phyloP scores from a whole-genome alignment of 2,797 vertebrate species.

The Echeneis naucrates region DNA sequence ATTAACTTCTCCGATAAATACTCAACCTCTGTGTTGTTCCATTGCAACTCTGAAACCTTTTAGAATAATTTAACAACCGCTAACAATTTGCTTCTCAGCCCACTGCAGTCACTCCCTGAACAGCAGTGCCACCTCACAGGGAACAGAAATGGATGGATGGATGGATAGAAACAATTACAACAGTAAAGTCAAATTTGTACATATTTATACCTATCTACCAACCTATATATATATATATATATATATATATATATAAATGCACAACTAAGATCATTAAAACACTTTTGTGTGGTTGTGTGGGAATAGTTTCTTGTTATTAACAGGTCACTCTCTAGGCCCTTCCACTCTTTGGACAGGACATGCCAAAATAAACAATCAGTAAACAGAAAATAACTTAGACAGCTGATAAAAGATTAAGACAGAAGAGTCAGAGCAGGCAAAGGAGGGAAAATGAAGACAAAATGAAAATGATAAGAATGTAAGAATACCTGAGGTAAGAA shows the following conservation, averaged over 20 bases:
- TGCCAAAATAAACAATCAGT: neutral
- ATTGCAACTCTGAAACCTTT: neutral
- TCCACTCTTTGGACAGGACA: neutral
- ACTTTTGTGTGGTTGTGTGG: neutral
- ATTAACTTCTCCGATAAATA: neutral
- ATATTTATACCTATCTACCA: too few species aligned
- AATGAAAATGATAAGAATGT: constrained; percentile 45
- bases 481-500: constrained; percentile 43
- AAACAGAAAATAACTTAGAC: neutral
- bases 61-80: neutral
- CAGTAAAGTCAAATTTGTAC: too few species aligned
- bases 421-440: constrained; percentile 15
- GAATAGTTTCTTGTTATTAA: neutral
- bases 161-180: neutral
- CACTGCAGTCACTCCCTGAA: neutral
- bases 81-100: neutral
- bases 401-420: constrained; percentile 17
- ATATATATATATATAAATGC: too few species aligned
- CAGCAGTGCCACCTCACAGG: neutral
- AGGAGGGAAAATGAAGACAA: constrained; percentile 27
- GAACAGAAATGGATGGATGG: neutral
- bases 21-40: neutral
- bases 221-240: too few species aligned
- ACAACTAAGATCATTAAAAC: neutral
- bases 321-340: neutral